phyloP scores from a whole-genome alignment of 2,888 invertebrate species.

The Xylocampa areola region DNA sequence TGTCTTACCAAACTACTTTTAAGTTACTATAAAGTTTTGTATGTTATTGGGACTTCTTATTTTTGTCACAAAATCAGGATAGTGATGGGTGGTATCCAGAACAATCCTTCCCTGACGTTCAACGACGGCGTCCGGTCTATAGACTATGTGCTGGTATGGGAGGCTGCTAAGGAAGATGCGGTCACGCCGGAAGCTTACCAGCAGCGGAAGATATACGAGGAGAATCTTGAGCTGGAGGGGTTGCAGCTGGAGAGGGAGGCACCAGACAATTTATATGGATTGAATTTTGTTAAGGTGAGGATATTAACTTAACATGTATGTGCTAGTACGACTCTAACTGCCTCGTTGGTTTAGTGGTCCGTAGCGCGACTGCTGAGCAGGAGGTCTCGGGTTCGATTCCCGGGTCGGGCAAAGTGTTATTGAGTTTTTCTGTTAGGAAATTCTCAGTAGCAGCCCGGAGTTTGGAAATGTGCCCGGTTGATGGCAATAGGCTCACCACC shows the following conservation, averaged over 20 bases:
- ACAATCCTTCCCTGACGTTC: conserved; percentile 91
- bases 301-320: not conserved
- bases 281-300: conserved; percentile 93
- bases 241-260: conserved; percentile 93
- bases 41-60: not conserved
- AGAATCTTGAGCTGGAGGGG: conserved; percentile 93
- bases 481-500: too few species aligned
- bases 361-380: too few species aligned
- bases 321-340: too few species aligned
- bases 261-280: conserved; percentile 90
- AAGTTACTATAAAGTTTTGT: too few species aligned
- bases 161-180: conserved; percentile 89
- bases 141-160: conserved; percentile 95
- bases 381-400: too few species aligned
- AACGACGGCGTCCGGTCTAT: conserved; percentile 92
- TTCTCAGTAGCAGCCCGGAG: too few species aligned
- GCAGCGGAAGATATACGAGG: conserved; percentile 91
- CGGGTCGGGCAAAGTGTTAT: too few species aligned
- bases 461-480: too few species aligned
- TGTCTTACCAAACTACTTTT: too few species aligned
- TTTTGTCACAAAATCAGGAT: conserved; percentile 69
- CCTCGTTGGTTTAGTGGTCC: too few species aligned
- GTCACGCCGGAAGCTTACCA: conserved; percentile 78
- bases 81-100: conserved; percentile 79
- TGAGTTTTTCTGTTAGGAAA: too few species aligned